Conservation (phyloP, 2,113 vertebrate species). For the Clupea harengus region DNA sequence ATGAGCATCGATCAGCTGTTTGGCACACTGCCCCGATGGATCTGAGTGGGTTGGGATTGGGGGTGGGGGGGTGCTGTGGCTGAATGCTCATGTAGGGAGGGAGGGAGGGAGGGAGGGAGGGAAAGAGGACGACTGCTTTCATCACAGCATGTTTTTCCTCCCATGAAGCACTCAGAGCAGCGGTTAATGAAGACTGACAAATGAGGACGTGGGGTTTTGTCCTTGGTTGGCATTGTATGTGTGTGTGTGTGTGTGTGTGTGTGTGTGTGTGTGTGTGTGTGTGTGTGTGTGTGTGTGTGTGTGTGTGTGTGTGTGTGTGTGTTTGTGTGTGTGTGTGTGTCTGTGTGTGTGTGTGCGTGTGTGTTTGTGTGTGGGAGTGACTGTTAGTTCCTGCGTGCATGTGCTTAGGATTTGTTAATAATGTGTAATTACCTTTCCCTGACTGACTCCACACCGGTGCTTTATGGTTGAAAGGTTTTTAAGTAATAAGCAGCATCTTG, state of each 20-base stretch:
- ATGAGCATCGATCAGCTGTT: slow-evolving; percentile 18
- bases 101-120: not conserved
- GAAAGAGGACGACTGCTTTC: not conserved
- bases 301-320: not conserved
- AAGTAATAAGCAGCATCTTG: not conserved
- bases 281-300: slow-evolving; percentile 33
- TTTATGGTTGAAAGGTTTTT: not conserved
- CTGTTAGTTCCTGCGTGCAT: not conserved
- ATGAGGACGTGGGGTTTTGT: slow-evolving; percentile 1
- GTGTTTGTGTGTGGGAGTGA: not conserved
- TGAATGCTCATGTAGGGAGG: not conserved
- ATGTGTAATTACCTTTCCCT: slow-evolving; percentile 13
- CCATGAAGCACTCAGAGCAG: slow-evolving; percentile 8
- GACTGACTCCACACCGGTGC: not conserved
- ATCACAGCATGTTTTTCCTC: slow-evolving; percentile 17
- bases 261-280: slow-evolving; percentile 18
- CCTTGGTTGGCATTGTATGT: slow-evolving; percentile 22
- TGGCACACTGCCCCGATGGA: not conserved
- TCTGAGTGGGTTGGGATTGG: not conserved
- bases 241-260: slow-evolving; percentile 22
- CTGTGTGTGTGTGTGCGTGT: not conserved
- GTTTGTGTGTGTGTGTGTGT: not conserved
- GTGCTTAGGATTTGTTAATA: slow-evolving; percentile 6
- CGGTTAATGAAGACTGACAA: slow-evolving; percentile 15
- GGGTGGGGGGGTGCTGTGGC: not conserved